Evolutionary conservation across 2,888 invertebrate species (phyloP).

Genomic region (Melanophora roralis): DNA sequence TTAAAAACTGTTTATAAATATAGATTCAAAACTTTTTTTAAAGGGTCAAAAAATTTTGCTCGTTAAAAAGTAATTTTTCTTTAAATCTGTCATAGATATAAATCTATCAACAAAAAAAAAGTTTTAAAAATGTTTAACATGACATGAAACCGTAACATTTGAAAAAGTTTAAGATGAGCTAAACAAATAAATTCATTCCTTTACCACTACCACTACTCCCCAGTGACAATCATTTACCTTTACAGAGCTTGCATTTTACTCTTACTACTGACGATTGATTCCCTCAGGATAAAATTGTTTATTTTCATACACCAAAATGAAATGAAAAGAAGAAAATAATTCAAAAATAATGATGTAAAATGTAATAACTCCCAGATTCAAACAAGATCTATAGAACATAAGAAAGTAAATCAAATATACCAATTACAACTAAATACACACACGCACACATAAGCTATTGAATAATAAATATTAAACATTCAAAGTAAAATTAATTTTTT

Average conservation of each 20-base stretch:
- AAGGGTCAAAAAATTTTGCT: too few species aligned
- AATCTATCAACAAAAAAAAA: too few species aligned
- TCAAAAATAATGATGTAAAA: conserved; percentile 15
- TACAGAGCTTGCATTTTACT: background rate
- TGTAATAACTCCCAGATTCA: conserved; percentile 1
- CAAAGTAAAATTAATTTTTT: conserved; percentile 7
- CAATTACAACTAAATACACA: background rate
- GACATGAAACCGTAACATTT: too few species aligned
- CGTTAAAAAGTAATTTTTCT: too few species aligned
- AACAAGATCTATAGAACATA: background rate
- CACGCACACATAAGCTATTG: background rate
- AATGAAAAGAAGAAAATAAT: background rate
- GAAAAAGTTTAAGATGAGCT: too few species aligned
- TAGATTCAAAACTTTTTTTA: too few species aligned
- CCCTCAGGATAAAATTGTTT: conserved; percentile 40
- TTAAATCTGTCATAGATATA: too few species aligned
- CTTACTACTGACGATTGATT: conserved; percentile 8
- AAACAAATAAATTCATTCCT: too few species aligned
- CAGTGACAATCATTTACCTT: conserved; percentile 13
- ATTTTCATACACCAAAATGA: background rate
- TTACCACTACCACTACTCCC: background rate
- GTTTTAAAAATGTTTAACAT: too few species aligned
- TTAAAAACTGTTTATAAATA: too few species aligned
- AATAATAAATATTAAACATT: background rate
- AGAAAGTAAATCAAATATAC: too few species aligned